Conservation (phyloP, 2,888 invertebrate genomes). For the Sarcophaga variegata region DNA sequence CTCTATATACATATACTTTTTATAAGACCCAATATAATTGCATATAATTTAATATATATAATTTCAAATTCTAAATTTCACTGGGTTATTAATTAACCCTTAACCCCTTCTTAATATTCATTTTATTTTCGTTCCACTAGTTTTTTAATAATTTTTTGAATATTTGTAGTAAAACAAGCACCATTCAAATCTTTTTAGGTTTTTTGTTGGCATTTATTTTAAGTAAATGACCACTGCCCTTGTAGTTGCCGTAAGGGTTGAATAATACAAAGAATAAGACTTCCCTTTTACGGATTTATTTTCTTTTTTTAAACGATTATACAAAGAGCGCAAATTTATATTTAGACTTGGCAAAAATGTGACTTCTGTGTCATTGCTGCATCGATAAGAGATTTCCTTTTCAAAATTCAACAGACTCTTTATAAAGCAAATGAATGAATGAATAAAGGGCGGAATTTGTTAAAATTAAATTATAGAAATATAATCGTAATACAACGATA, state of each 20-base stretch:
- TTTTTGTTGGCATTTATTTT: not conserved
- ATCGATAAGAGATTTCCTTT: no score
- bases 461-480: no score
- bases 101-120: not conserved
- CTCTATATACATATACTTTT: no score
- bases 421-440: no score
- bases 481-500: no score
- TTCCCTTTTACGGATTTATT: not conserved
- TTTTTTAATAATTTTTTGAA: not conserved
- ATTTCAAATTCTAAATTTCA: not conserved
- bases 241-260: not conserved
- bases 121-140: not conserved
- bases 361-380: no score
- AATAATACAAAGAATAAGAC: not conserved
- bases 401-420: no score
- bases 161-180: constrained; percentile 20
- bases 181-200: constrained; percentile 14
- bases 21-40: no score
- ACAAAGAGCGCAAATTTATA: no score
- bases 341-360: no score
- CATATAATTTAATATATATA: no score
- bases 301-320: not conserved
- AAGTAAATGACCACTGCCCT: constrained; percentile 36
- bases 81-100: not conserved
- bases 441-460: no score